Conservation (phyloP, 2,797 vertebrate species). For the Macropodus opercularis region DNA sequence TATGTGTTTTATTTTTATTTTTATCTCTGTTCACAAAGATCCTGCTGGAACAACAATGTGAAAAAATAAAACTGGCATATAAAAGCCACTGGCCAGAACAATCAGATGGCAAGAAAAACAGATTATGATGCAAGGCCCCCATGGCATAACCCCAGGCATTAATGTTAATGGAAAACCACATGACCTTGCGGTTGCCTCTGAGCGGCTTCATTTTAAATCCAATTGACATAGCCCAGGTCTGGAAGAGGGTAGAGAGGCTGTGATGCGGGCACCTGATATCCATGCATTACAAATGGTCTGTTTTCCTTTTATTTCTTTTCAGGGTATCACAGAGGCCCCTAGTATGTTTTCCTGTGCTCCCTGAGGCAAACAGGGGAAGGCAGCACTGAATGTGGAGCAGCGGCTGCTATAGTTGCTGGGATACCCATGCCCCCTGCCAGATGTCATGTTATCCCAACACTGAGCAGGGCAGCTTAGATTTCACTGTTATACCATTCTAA, state of each 20-base stretch:
- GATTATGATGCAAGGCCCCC: slow-evolving; percentile 67
- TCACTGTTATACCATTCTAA: slow-evolving; percentile 63
- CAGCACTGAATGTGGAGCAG: slow-evolving; percentile 23
- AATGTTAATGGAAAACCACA: slow-evolving; percentile 75
- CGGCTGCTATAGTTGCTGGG: slow-evolving; percentile 17
- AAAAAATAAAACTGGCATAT: slow-evolving; percentile 55
- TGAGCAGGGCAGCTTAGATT: slow-evolving; percentile 68
- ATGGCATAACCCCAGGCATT: slow-evolving; percentile 69
- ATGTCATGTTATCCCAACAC: slow-evolving; percentile 70
- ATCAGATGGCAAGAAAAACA: slow-evolving; percentile 73
- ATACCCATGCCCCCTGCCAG: slow-evolving; percentile 20
- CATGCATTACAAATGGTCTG: slow-evolving; percentile 41
- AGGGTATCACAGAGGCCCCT: slow-evolving; percentile 36
- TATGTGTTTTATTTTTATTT: not conserved
- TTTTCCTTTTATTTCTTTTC: slow-evolving; percentile 17
- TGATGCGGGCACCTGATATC: slow-evolving; percentile 61
- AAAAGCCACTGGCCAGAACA: slow-evolving; percentile 45
- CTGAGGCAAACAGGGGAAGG: slow-evolving; percentile 25
- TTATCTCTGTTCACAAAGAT: slow-evolving; percentile 4
- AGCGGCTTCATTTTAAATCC: slow-evolving; percentile 68
- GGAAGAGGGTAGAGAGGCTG: slow-evolving; percentile 40
- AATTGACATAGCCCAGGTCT: slow-evolving; percentile 61
- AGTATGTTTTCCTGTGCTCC: slow-evolving; percentile 40
- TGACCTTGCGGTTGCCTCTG: slow-evolving; percentile 69
- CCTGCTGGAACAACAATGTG: slow-evolving; percentile 21